phyloP scores from a whole-genome alignment of 2,113 vertebrate species.

The Cyanocitta stelleri region DNA sequence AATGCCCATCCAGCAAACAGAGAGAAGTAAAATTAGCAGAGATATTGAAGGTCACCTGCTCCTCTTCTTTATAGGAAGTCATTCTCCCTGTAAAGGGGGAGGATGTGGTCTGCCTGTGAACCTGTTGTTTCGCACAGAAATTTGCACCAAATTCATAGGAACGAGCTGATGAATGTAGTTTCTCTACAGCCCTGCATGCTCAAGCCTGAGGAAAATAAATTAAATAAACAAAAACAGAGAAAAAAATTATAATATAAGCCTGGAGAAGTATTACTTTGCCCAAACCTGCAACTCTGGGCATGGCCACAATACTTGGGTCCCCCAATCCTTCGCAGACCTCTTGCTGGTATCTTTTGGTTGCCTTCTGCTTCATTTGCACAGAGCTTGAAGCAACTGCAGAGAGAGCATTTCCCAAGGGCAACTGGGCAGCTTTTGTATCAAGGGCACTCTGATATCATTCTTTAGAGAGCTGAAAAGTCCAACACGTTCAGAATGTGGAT shows the following conservation, averaged over 20 bases:
- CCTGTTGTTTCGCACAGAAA: background rate
- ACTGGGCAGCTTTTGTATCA: background rate
- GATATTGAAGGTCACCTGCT: background rate
- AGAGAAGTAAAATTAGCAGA: background rate
- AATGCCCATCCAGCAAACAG: background rate
- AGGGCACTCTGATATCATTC: background rate
- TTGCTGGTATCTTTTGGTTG: background rate
- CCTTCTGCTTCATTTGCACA: background rate
- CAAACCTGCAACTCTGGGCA: background rate
- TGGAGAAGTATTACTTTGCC: background rate
- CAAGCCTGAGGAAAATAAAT: background rate
- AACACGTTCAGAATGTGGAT: background rate
- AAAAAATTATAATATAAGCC: background rate
- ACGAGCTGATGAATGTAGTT: background rate
- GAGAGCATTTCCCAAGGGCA: background rate
- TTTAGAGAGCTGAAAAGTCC: background rate
- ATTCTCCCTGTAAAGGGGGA: background rate
- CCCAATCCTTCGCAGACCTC: background rate
- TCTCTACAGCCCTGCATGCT: background rate
- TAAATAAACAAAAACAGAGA: background rate
- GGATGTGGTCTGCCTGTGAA: background rate
- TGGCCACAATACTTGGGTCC: fast-evolving
- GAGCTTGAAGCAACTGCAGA: background rate
- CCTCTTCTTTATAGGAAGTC: background rate
- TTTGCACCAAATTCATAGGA: background rate